phyloP scores from a whole-genome alignment of 2,113 vertebrate genomes.

The Eulacestoma nigropectus region DNA sequence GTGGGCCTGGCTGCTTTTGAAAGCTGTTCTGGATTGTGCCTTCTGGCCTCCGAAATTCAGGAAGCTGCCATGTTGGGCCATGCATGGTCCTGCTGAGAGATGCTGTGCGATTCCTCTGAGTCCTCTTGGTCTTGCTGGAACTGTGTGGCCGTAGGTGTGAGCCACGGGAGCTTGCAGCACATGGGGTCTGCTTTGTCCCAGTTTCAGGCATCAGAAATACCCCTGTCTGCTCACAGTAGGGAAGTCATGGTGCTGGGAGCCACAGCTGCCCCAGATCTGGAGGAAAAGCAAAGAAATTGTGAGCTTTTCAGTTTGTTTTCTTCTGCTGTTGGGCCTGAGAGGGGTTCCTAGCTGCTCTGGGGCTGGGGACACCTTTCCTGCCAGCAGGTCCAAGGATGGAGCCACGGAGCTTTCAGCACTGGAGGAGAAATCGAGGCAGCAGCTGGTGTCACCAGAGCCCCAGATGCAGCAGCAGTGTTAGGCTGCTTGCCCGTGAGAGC shows the following conservation, averaged over 20 bases:
- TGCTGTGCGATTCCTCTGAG: background rate
- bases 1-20: background rate
- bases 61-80: background rate
- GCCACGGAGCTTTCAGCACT: background rate
- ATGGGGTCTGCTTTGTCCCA: accelerated
- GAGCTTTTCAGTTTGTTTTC: background rate
- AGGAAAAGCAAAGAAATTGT: background rate
- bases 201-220: background rate
- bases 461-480: background rate
- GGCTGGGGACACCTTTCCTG: background rate
- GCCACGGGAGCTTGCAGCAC: background rate
- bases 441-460: background rate
- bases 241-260: background rate
- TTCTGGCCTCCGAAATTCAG: background rate
- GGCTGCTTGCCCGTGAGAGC: background rate
- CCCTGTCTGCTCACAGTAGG: background rate
- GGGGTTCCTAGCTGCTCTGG: background rate
- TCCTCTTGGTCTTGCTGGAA: background rate
- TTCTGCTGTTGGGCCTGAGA: background rate
- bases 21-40: background rate
- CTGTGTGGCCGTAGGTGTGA: accelerated
- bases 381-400: background rate
- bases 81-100: background rate
- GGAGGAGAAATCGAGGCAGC: background rate
- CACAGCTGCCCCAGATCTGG: background rate